Conservation (phyloP, 2,113 vertebrate genomes). For the Neopipo cinnamomea region DNA sequence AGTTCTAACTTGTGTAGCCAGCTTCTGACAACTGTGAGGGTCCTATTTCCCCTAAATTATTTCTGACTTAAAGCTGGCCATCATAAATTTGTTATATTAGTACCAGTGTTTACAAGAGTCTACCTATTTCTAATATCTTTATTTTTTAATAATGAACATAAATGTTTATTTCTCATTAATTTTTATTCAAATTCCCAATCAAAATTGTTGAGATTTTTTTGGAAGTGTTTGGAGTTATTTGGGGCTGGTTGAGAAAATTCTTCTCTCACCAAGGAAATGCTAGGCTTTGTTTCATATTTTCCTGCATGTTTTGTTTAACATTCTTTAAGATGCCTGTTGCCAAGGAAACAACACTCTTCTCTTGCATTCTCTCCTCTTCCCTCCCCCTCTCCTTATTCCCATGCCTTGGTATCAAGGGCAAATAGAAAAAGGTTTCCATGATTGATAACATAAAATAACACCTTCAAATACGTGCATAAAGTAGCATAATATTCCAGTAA, state of each 20-base stretch:
- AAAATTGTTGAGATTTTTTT: not conserved
- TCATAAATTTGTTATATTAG: not conserved
- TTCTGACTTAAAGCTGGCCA: slow-evolving; percentile 26
- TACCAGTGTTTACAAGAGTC: not conserved
- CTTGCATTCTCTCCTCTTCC: not conserved
- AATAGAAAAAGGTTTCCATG: not conserved
- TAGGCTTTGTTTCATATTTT: not conserved
- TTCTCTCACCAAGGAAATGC: not conserved
- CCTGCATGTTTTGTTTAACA: not conserved
- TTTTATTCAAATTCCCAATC: not conserved
- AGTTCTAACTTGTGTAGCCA: slow-evolving; percentile 42
- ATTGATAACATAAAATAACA: not conserved
- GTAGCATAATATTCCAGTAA: not conserved
- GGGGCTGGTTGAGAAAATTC: not conserved
- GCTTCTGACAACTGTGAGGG: not conserved
- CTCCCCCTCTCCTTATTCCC: not conserved
- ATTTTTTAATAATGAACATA: not conserved
- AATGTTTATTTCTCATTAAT: not conserved
- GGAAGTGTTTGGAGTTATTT: not conserved
- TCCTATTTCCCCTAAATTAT: slow-evolving; percentile 12
- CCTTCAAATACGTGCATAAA: not conserved
- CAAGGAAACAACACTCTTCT: slow-evolving; percentile 61
- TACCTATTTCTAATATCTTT: not conserved
- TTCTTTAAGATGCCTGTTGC: slow-evolving; percentile 31
- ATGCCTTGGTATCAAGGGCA: not conserved